These are phyloP conservation scores for Uloborus plumipes DNA, from an alignment of 2,888 invertebrate genomes.

Conservation along the genomic window DNA sequence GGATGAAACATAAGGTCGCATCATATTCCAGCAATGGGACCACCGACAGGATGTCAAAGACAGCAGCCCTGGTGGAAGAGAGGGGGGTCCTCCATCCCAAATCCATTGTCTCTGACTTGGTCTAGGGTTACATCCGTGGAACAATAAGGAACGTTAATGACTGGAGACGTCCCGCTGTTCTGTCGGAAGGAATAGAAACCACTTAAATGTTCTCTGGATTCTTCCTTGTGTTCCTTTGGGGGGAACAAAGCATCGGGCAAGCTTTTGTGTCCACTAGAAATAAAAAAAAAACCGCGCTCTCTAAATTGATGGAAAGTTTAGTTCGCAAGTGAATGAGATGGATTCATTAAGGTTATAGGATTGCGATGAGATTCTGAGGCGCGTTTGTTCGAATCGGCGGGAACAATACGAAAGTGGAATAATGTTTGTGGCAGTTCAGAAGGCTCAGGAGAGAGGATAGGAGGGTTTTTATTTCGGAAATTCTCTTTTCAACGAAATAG, in stretches of 20 bases:
- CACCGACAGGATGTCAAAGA: conserved; percentile 38
- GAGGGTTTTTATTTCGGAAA: too few relatives aligned
- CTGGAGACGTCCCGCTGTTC: conserved; percentile 21
- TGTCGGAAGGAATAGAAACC: conserved; percentile 42
- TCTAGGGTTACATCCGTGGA: conserved; percentile 55
- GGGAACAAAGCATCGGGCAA: conserved; percentile 13
- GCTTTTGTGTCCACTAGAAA: conserved; percentile 16
- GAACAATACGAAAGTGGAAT: conserved; percentile 1
- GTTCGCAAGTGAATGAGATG: conserved; percentile 15
- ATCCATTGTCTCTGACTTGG: conserved; percentile 51
- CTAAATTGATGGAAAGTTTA: conserved; percentile 32
- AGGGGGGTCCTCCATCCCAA: conserved; percentile 20
- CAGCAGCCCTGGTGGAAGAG: conserved; percentile 38
- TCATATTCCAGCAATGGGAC: conserved; percentile 12
- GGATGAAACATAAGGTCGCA: conserved; percentile 32
- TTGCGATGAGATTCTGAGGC: conserved; percentile 31
- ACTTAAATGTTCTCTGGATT: conserved; percentile 40
- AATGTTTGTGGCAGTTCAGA: conserved; percentile 15
- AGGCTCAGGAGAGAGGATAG: neutral
- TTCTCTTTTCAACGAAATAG: too few relatives aligned
- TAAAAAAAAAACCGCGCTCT: conserved; percentile 4
- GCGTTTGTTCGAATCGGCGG: conserved; percentile 14
- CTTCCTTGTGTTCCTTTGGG: conserved; percentile 19
- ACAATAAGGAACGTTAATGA: conserved; percentile 59
- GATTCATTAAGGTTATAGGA: conserved; percentile 48